Percentiles rank a stretch among this genome's conserved stretches.
phyloP scores from a whole-genome alignment of 2,113 vertebrate genomes.

The Indri indri region DNA sequence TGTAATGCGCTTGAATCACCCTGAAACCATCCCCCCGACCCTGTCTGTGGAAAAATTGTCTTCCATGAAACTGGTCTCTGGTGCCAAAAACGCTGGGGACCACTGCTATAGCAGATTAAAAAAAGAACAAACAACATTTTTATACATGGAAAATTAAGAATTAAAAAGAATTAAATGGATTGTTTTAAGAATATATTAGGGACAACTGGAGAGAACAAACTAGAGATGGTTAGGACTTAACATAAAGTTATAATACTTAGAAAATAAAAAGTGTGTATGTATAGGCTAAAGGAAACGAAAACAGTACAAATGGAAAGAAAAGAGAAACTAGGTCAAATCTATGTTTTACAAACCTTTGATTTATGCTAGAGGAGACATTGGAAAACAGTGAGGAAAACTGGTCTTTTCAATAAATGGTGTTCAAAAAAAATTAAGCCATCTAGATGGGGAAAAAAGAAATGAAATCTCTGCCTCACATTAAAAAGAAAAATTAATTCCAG shows the following conservation, averaged over 20 bases:
- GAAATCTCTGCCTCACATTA: not conserved
- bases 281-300: not conserved
- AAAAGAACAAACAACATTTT: not conserved
- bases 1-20: too few relatives aligned
- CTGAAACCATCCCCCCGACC: too few relatives aligned
- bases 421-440: constrained; percentile 3
- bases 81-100: too few relatives aligned
- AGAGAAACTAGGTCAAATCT: not conserved
- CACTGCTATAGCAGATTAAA: not conserved
- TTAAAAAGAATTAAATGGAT: not conserved
- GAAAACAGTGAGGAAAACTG: not conserved
- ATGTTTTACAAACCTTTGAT: not conserved
- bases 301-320: not conserved
- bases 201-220: not conserved
- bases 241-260: not conserved
- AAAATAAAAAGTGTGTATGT: not conserved
- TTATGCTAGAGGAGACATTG: not conserved
- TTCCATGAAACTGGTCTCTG: too few relatives aligned
- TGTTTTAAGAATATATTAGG: not conserved
- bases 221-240: not conserved
- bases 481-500: not conserved
- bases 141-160: not conserved
- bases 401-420: not conserved
- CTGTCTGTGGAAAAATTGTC: too few relatives aligned
- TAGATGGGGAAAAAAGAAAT: not conserved